A percentile compares a stretch with the other conserved stretches of the same genome.
Conservation (phyloP, 2,113 vertebrate genomes). For the Ptilorrhoa leucosticta region DNA sequence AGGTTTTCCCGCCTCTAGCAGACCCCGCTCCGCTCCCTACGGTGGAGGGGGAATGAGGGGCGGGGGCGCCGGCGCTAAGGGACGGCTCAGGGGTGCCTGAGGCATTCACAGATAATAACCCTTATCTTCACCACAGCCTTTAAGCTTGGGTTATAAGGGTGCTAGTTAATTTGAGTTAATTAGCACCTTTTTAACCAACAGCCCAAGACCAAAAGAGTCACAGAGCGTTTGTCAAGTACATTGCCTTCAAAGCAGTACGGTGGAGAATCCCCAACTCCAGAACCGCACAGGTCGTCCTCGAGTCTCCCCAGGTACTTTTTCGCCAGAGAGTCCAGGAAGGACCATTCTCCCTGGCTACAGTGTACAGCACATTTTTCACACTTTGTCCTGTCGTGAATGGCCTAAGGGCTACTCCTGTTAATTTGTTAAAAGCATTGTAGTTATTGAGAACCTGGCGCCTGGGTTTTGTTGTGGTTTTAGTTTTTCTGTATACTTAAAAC, state of each 20-base stretch:
- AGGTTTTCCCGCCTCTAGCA: not conserved
- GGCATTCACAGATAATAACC: not conserved
- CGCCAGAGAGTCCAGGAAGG: too few relatives aligned
- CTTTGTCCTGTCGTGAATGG: not conserved
- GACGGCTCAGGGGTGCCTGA: not conserved
- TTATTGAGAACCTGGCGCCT: not conserved
- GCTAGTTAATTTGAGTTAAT: not conserved
- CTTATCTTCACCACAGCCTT: not conserved
- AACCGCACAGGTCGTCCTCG: not conserved
- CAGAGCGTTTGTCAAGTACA: not conserved
- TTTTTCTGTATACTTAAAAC: not conserved
- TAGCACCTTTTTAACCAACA: not conserved
- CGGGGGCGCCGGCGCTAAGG: not conserved
- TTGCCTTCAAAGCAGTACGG: too few relatives aligned
- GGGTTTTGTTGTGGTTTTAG: not conserved
- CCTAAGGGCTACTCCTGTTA: not conserved
- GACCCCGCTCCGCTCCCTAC: not conserved
- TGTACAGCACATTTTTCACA: not conserved
- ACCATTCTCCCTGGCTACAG: not conserved
- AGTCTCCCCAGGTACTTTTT: not conserved
- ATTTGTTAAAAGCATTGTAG: not conserved
- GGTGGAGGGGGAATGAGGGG: too few relatives aligned
- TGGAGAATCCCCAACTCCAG: not conserved
- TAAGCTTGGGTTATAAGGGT: not conserved
- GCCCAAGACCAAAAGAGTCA: not conserved